Percentiles rank a stretch among this genome's conserved stretches.
These are phyloP conservation scores for Apogon hyalosoma DNA, from an alignment of 2,797 vertebrate species.

Conservation along the genomic window DNA sequence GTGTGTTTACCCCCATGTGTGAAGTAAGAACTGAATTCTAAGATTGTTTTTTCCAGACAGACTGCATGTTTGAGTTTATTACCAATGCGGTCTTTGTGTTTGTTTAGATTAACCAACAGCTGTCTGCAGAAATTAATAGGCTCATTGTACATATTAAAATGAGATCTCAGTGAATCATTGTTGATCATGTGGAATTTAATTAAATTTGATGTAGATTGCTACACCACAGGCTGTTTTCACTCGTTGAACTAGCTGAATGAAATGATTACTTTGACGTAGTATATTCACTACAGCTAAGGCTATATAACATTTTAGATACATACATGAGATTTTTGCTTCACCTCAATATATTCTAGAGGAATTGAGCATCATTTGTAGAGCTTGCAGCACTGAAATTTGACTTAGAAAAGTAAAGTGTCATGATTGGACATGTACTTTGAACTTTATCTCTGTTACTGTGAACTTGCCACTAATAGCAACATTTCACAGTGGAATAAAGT, in stretches of 20 bases:
- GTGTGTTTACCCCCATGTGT: slow-evolving; percentile 63
- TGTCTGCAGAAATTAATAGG: background rate
- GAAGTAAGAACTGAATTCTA: slow-evolving; percentile 53
- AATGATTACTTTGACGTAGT: too few species aligned
- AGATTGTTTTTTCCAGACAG: slow-evolving; percentile 44
- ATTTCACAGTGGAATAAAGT: background rate
- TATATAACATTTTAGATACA: too few species aligned
- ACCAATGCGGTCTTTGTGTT: slow-evolving; percentile 10
- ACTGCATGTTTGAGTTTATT: slow-evolving; percentile 35
- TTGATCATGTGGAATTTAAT: background rate
- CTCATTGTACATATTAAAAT: background rate
- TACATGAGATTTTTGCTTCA: too few species aligned
- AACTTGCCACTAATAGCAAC: background rate
- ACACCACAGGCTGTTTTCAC: background rate
- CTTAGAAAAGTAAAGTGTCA: too few species aligned
- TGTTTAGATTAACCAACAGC: background rate
- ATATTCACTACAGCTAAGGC: too few species aligned
- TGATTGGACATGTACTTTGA: too few species aligned
- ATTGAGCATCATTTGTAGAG: too few species aligned
- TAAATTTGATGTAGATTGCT: too few species aligned
- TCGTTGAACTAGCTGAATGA: too few species aligned
- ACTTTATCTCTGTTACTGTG: background rate
- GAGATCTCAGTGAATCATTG: slow-evolving; percentile 14
- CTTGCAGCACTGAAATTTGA: too few species aligned
- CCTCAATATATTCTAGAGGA: too few species aligned